Evolutionary conservation across 2,888 invertebrate species (phyloP), one percentile per base, ranked within the genome.

Genomic region (Coelinius sp.): DNA sequence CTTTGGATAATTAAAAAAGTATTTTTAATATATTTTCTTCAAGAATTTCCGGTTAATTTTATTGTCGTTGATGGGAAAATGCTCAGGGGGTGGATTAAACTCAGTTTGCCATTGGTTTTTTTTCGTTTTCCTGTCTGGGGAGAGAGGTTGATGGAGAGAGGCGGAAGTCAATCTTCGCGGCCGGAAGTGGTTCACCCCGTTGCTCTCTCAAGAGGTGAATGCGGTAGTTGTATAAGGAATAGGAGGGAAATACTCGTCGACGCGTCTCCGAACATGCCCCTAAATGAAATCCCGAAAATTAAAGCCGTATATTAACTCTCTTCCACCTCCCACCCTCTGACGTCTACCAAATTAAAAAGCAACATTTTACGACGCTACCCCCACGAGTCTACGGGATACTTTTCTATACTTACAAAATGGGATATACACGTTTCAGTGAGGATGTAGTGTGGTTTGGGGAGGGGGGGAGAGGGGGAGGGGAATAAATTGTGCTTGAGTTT

Each of bases 271-370:
- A 71, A 71, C 44, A 44, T 66, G 67, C 73, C 69, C 65, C 70
- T 82, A 83, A 85, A 85, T 83, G 86, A 85, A 86, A 86, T 85
- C 81, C 82, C 80, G 81, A 85, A 56, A 86, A 86, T 86, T 85
- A 86, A 86, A 86, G 81, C 81, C 85, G 83, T 85, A 86, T 85
- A 86, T 86, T 85, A 86, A 86, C 83, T 83, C 77, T 78, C 77
- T 63, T 3, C 25, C 24, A 14, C 25, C 59, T 17, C 68, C 25
- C 63, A 6, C 31, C 77, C 80, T 81, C 81, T 80, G 77, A 77
- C 80, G 75, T 75, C 81, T 81, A 81, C 81, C 85, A 86, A 86
- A 86, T 86, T 86, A 85, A 86, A 86, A 86, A 86, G 85, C 86
- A 86, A 86, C 86, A 85, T 85, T 85, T 86, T 82, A 85, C 82